Percentiles rank a stretch among this genome's conserved stretches.
Conservation (phyloP, 2,797 vertebrate genomes). For the Chiloscyllium punctatum region DNA sequence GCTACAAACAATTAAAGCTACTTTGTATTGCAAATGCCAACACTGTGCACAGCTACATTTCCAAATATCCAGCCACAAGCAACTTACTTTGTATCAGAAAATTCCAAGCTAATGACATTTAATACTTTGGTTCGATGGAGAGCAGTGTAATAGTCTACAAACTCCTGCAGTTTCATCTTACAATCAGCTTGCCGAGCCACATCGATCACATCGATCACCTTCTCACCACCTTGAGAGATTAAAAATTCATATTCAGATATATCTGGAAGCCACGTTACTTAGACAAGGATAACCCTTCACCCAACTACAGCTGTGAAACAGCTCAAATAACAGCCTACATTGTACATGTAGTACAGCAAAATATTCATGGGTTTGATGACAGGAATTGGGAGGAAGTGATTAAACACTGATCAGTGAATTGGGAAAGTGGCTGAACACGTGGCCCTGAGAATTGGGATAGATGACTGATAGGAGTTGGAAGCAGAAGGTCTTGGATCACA, state of each 20-base stretch:
- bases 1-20: neutral
- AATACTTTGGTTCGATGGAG: slow-evolving; percentile 86
- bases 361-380: slow-evolving; percentile 42
- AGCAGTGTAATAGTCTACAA: slow-evolving; percentile 87
- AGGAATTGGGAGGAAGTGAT: slow-evolving; percentile 45
- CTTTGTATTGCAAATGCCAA: neutral
- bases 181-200: slow-evolving; percentile 97
- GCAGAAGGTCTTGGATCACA: slow-evolving; percentile 61
- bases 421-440: neutral
- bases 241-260: slow-evolving; percentile 40
- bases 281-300: neutral
- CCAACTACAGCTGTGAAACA: slow-evolving; percentile 14
- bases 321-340: neutral
- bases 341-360: slow-evolving; percentile 44
- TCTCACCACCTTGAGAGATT: slow-evolving; percentile 75
- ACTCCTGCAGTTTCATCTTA: slow-evolving; percentile 95
- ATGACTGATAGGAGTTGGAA: slow-evolving; percentile 60
- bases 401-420: neutral
- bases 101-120: slow-evolving; percentile 98
- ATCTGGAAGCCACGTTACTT: neutral
- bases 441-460: slow-evolving; percentile 41
- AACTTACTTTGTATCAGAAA: slow-evolving; percentile 94
- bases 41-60: neutral
- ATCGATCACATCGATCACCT: slow-evolving; percentile 96
- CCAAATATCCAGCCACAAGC: neutral